These are phyloP conservation scores for Tachina grossa DNA, from an alignment of 2,888 invertebrate species.

Conservation along the genomic window DNA sequence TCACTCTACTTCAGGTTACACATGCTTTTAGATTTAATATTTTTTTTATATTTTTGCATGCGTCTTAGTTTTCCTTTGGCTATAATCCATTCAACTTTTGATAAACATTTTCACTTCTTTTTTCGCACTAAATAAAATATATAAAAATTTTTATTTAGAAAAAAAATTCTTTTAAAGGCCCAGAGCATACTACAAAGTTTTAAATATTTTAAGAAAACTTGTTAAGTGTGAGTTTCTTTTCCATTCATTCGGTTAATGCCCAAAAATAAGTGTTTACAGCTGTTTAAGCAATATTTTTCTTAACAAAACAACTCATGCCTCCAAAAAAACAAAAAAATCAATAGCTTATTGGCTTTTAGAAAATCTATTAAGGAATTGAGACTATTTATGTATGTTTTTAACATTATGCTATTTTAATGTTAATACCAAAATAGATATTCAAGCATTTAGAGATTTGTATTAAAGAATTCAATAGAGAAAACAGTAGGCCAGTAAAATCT, in stretches of 20 bases:
- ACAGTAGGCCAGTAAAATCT: slow-evolving; percentile 6
- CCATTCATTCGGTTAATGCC: neutral
- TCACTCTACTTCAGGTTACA: neutral
- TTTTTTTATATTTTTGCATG: neutral
- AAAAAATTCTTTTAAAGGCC: slow-evolving; percentile 1
- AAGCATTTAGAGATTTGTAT: neutral
- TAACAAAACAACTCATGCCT: neutral
- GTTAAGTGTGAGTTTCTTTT: neutral
- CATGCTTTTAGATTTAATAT: slow-evolving; percentile 13
- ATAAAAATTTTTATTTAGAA: neutral
- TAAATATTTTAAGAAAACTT: neutral
- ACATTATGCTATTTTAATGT: neutral
- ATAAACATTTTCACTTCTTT: slow-evolving; percentile 14
- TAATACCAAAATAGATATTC: neutral
- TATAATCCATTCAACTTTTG: slow-evolving; percentile 49
- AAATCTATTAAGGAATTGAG: slow-evolving; percentile 17
- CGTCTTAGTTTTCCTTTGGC: slow-evolving; percentile 29
- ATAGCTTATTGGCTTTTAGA: slow-evolving; percentile 39
- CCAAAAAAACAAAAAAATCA: slow-evolving; percentile 36
- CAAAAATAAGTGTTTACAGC: slow-evolving; percentile 12
- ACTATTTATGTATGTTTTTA: neutral
- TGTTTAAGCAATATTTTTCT: slow-evolving; percentile 17
- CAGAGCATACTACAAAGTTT: neutral
- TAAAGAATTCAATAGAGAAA: neutral
- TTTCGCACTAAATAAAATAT: neutral